Base-by-base conservation (phyloP, 2,797 vertebrate species). In the Pelochelys cantorii region DNA sequence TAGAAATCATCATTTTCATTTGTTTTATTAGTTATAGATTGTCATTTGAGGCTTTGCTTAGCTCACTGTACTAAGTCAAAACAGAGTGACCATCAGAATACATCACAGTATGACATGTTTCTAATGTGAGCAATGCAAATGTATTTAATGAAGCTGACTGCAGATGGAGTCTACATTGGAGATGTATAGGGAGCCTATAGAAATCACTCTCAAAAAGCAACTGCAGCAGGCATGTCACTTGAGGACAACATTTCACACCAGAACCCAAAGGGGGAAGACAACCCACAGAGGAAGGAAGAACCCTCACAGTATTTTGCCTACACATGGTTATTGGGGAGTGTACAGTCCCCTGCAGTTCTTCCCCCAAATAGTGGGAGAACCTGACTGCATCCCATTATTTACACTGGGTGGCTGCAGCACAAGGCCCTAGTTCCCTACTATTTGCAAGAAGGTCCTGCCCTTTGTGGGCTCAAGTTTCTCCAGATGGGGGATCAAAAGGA, bases 131-230 rank as follows among this genome's bases (percentile, higher is more conserved):
- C 48, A 90, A 96, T 53, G 29, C 85, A 90, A 77, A 84, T 71
- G 85, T 80, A 5, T 89, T 96, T 92, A 83, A 93, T 91, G 81
- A 96, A 93, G 48, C 68, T 79, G 80, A 48, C 85, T 93, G 87
- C 62, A 94, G 83, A 89, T 87, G 86, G 81, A 95, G 83, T 57
- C 55, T 93, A 87, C 86, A 87, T 37, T 80, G 87, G 81, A 92
- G 88, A 68, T 37, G 89, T 87, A 81, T 82, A 83, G 62, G 81
- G 48, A 88, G 89, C 52, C 68, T 88, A 75, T 87, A 91, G 31
- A 86, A 92, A 48, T 71, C 56, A 11, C 85, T 86, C 56, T 77
- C 34, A 75, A 56, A 86, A 93, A 85, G 23, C 48, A 86, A 92
- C 10, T 60, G 27, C 89, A 56, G 80, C 81, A 89, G 77, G 75